phyloP scores from a whole-genome alignment of 2,888 invertebrate genomes.

The Argyra leucocephala region DNA sequence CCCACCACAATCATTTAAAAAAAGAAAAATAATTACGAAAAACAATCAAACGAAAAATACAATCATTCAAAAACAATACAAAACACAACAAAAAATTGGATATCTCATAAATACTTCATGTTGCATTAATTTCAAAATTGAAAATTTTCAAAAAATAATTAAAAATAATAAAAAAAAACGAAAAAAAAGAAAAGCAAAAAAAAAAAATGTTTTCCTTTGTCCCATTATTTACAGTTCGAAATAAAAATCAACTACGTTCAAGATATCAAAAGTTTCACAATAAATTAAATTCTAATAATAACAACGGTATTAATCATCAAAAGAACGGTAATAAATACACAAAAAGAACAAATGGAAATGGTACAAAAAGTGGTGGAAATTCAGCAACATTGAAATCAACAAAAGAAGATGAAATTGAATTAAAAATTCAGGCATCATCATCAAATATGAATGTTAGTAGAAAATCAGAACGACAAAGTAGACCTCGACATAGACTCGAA shows the following conservation, averaged over 20 bases:
- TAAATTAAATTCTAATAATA: slow-evolving; percentile 13
- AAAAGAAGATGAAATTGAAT: slow-evolving; percentile 13
- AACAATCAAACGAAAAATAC: too few relatives aligned
- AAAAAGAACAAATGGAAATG: neutral
- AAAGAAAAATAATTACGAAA: too few relatives aligned
- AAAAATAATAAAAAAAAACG: too few relatives aligned
- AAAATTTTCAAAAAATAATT: too few relatives aligned
- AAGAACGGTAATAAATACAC: neutral
- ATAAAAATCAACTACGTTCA: slow-evolving; percentile 13
- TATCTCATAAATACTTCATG: too few relatives aligned
- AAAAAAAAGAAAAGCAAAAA: too few relatives aligned
- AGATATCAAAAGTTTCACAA: slow-evolving; percentile 17
- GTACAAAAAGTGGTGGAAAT: slow-evolving; percentile 18
- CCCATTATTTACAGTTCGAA: slow-evolving; percentile 17
- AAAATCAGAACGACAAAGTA: slow-evolving; percentile 31
- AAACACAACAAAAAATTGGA: too few relatives aligned
- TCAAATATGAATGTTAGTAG: neutral
- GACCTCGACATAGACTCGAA: slow-evolving; percentile 31
- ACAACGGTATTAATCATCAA: neutral
- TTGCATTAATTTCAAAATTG: too few relatives aligned
- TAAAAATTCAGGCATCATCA: neutral
- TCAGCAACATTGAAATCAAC: slow-evolving; percentile 8
- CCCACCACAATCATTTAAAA: too few relatives aligned
- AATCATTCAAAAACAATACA: too few relatives aligned
- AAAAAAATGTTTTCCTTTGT: too few relatives aligned